A percentile compares a stretch with the other conserved stretches of the same genome.
These are phyloP conservation scores for Scaptomyza tumidula DNA, from an alignment of 2,888 invertebrate genomes.

Conservation along the genomic window DNA sequence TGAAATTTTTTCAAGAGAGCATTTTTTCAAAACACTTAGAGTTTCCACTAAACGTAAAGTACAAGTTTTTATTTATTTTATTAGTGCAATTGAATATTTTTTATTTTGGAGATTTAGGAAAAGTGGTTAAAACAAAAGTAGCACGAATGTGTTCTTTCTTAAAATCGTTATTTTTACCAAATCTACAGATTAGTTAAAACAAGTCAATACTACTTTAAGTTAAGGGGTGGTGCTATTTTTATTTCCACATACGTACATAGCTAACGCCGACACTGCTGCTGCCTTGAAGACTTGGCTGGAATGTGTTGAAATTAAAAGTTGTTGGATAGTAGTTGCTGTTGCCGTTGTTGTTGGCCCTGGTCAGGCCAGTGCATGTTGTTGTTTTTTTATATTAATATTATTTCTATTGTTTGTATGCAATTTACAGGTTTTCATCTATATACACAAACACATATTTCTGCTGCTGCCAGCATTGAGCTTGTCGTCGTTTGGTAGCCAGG, in stretches of 20 bases:
- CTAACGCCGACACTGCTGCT: conserved; percentile 27
- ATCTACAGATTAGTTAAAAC: too few relatives aligned
- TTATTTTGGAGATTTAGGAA: too few relatives aligned
- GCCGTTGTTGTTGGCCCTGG: conserved; percentile 62
- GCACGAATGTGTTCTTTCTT: too few relatives aligned
- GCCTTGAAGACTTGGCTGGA: conserved; percentile 58
- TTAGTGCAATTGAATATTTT: too few relatives aligned
- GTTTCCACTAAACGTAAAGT: too few relatives aligned
- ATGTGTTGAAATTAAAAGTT: conserved; percentile 81
- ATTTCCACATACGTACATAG: conserved; percentile 33
- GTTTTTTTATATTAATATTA: conserved; percentile 30
- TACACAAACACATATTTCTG: conserved; percentile 16
- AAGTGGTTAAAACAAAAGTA: too few relatives aligned
- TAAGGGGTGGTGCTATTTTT: too few relatives aligned
- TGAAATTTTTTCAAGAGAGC: too few relatives aligned
- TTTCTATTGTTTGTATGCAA: conserved; percentile 53
- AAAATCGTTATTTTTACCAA: too few relatives aligned
- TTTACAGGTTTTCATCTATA: conserved; percentile 72
- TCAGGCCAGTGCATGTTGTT: conserved; percentile 45
- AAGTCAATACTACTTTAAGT: too few relatives aligned
- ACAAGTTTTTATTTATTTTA: too few relatives aligned
- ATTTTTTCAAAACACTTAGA: too few relatives aligned
- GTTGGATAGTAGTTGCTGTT: conserved; percentile 51
- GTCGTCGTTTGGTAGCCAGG: conserved; percentile 32
- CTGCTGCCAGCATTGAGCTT: conserved; percentile 58